Base-by-base conservation (phyloP, 2,797 vertebrate species). In the Macroramphosus scolopax region DNA sequence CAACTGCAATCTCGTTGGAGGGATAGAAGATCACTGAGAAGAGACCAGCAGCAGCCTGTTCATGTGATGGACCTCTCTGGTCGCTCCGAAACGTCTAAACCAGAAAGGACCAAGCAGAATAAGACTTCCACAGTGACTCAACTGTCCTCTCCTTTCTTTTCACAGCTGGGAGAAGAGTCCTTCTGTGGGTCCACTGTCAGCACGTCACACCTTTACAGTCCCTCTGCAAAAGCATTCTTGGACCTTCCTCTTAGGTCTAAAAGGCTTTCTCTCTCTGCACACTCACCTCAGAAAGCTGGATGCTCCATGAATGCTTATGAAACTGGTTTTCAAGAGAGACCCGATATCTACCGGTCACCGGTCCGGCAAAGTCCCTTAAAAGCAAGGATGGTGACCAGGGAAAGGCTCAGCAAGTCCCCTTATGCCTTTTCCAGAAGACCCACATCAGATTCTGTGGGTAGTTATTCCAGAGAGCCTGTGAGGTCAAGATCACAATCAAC, bases 291-390 rank as follows among this genome's bases (percentile, higher is more conserved):
- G 25, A 22, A 36, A 3, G 4, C 42, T 4, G 12, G 15, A 1
- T 9, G n/a, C 20, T 24, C 34, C 5, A 0, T 1, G 2, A 48
- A 16, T 14, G 9, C 38, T 9, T 6, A 33, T 1, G 51, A 58
- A 12, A 51, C 13, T 10, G 16, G 8, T 29, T 18, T 5, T 25
- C 13, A 14, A 46, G 53, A 65, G 4, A 55, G 35, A 22, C 4
- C 22, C 11, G 48, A 45, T 34, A 8, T 51, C 32, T 39, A 33
- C 25, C 3, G 36, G 10, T 83, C 77, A 6, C 71, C 75, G 4
- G 52, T 55, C 16, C 52, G 66, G 4, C 77, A 37, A 32, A 80
- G 83, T 68, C 80, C 73, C 8, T 51, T 60, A 10, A 78, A 75
- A 50, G 14, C 32, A 0, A 65, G 26, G 32, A 2, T 48, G 29